Percentiles rank a stretch among this genome's conserved stretches.
Evolutionary conservation across 1,140 invertebrate genomes (phyloP).

Genomic region (Anagrus nilaparvatae): DNA sequence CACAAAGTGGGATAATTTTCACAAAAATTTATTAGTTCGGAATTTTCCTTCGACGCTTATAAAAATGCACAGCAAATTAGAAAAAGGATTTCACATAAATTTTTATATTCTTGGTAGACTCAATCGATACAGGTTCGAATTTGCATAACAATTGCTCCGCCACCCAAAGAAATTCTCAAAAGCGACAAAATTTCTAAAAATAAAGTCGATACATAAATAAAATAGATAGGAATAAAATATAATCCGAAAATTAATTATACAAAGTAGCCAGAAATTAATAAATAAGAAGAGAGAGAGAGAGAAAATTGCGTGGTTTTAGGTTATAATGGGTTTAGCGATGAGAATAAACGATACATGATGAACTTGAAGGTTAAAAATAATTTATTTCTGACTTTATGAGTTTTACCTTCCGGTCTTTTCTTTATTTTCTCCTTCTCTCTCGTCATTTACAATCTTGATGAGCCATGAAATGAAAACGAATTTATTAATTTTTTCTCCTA

Average conservation of each 20-base stretch:
- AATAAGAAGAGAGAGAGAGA: conserved; percentile 2
- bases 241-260: neutral
- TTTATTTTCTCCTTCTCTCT: too few species aligned
- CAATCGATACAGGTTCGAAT: conserved; percentile 13
- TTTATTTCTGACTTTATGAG: too few species aligned
- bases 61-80: too few species aligned
- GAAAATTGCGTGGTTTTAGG: neutral
- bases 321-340: conserved; percentile 15
- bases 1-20: too few species aligned
- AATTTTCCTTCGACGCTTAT: too few species aligned
- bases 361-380: too few species aligned
- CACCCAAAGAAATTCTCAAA: neutral
- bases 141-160: neutral
- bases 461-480: too few species aligned
- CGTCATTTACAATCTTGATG: too few species aligned
- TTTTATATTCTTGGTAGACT: conserved; percentile 12
- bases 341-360: too few species aligned
- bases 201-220: neutral
- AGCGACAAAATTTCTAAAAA: neutral
- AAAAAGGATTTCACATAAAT: neutral
- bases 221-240: neutral
- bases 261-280: neutral
- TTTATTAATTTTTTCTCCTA: too few species aligned
- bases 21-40: too few species aligned
- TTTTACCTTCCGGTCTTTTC: too few species aligned